A percentile compares a stretch with the other conserved stretches of the same genome.
Conservation (phyloP, 2,888 invertebrate species). For the Lymantria monacha region DNA sequence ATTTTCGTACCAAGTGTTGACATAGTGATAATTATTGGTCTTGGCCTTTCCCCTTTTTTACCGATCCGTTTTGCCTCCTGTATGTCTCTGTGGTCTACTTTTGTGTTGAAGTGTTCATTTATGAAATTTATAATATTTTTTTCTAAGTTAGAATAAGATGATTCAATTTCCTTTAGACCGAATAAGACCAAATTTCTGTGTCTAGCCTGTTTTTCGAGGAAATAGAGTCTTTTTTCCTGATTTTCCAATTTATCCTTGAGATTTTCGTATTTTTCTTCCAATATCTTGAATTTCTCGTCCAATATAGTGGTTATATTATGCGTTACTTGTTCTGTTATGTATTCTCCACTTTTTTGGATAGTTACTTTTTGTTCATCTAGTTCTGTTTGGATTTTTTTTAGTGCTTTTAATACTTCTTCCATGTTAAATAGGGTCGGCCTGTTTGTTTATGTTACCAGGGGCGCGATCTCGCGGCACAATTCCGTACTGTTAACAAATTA, state of each 20-base stretch:
- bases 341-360: no score
- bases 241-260: background rate
- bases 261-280: background rate
- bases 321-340: background rate
- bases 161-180: no score
- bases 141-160: no score
- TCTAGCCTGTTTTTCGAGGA: background rate
- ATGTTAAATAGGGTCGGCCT: background rate
- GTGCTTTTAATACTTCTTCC: background rate
- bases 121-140: no score
- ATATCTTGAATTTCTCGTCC: background rate
- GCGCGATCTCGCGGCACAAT: background rate
- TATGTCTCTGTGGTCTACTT: no score
- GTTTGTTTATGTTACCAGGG: background rate
- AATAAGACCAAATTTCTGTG: background rate
- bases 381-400: background rate
- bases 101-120: no score
- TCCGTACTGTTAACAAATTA: background rate
- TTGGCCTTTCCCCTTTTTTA: no score
- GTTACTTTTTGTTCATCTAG: no score
- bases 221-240: background rate
- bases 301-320: background rate
- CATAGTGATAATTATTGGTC: no score
- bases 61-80: no score
- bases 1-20: no score